Evolutionary conservation across 2,797 vertebrate species (phyloP), one percentile per base, ranked within the genome.

Genomic region (Diceros bicornis): DNA sequence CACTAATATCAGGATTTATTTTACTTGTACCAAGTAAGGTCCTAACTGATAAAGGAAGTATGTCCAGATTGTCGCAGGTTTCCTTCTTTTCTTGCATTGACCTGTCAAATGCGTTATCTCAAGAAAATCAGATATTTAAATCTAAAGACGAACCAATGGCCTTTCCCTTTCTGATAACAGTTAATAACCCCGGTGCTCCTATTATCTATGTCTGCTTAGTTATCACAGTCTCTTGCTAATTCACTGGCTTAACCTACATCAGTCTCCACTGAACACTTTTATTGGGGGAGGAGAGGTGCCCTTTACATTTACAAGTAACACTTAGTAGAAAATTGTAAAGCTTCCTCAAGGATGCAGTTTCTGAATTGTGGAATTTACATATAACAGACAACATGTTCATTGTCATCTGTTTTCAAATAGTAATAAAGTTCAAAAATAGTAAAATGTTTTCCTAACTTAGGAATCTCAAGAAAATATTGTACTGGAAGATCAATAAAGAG

Each of bases 391-490:
- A 13, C 9, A 55, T 69, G 18, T 23, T 77, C 10, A 71, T 14
- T 72, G 21, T 12, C 72, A 89, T 44, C n/a, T 3, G n/a, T 82
- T 93, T 91, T 59, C 29, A 95, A 91, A 59, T 66, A 44, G 13
- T 83, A 37, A 86, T 64, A 81, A 71, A 92, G 47, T 93, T 89
- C 1, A 71, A 77, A 87, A 92, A 29, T 29, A 87, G 13, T 50
- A 89, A 69, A 66, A 91, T 79, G 4, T 32, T 86, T 69, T 61
- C 1, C 10, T 14, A 55, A 44, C 4, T 78, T 89, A 29, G 0
- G 3, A 13, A 94, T 6, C 2, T 97, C 18, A 90, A 66, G 47
- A 8, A 93, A 87, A 77, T 81, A 59, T 27, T 81, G 18, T n/a
- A 71, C 4, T 66, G 12, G 61, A 55, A 83, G 18, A 72, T 37